Percentiles rank a stretch among this genome's conserved stretches.
Conservation (phyloP, 1,140 invertebrate genomes). For the Heliconius hermathena region DNA sequence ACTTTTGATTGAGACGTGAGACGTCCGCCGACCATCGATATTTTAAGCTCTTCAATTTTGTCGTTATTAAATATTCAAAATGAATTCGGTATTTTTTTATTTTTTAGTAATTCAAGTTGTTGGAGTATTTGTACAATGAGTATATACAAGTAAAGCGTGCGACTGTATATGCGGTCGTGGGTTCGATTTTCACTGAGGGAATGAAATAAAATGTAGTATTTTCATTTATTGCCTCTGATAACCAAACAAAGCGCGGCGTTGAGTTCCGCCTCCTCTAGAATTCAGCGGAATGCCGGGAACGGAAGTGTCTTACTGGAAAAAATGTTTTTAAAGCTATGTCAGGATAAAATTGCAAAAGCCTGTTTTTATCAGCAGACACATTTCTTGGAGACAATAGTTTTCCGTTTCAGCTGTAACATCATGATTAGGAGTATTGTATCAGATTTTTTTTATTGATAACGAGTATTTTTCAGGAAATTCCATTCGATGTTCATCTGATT, state of each 20-base stretch:
- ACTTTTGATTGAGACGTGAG: constrained; percentile 1
- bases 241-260: too few species aligned
- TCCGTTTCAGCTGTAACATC: constrained; percentile 18
- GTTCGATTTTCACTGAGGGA: too few species aligned
- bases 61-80: constrained; percentile 2
- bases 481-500: constrained; percentile 20
- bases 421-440: constrained; percentile 17
- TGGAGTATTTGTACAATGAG: neutral
- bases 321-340: neutral
- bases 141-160: too few species aligned
- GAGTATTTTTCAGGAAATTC: constrained; percentile 25
- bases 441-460: constrained; percentile 2
- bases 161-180: too few species aligned
- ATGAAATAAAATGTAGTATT: too few species aligned
- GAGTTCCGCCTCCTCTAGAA: neutral
- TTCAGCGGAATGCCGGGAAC: neutral
- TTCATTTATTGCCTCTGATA: too few species aligned
- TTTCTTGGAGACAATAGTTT: constrained; percentile 32
- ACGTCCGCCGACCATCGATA: neutral
- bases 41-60: neutral
- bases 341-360: neutral
- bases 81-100: neutral
- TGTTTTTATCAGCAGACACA: constrained; percentile 11
- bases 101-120: neutral
- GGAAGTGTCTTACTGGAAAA: neutral